Percentiles rank a stretch among this genome's conserved stretches.
These are phyloP conservation scores for Ylistrum balloti DNA, from an alignment of 1,140 invertebrate species.

Conservation along the genomic window DNA sequence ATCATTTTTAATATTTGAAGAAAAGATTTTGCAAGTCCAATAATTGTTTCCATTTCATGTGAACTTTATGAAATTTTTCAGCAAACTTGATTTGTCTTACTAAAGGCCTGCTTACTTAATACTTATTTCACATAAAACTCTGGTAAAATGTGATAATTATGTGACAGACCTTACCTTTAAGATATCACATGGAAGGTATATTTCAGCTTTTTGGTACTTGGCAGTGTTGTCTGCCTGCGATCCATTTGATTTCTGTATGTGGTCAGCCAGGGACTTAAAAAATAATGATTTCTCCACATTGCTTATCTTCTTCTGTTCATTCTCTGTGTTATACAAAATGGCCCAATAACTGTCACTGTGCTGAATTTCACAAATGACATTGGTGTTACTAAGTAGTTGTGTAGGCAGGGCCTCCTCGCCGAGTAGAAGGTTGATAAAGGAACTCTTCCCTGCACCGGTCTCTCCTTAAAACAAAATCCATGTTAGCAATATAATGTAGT, in stretches of 20 bases:
- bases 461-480: constrained; percentile 67
- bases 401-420: constrained; percentile 66
- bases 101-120: no score
- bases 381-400: constrained; percentile 68
- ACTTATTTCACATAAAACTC: no score
- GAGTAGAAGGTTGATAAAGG: constrained; percentile 68
- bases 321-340: constrained; percentile 43
- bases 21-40: no score
- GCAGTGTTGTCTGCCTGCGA: constrained; percentile 44
- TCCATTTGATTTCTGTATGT: constrained; percentile 46
- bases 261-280: background rate
- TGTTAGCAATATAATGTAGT: no score
- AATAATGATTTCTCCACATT: constrained; percentile 47
- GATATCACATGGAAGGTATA: constrained; percentile 68
- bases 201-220: constrained; percentile 59
- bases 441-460: constrained; percentile 68
- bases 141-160: no score
- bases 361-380: constrained; percentile 66
- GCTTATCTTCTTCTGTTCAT: constrained; percentile 30
- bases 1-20: no score
- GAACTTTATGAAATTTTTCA: no score
- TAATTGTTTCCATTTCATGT: no score
- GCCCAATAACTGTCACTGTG: constrained; percentile 59
- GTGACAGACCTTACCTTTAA: constrained; percentile 61
- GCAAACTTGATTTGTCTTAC: no score